phyloP scores from a whole-genome alignment of 1,140 invertebrate species.

The Chlorops oryzae region DNA sequence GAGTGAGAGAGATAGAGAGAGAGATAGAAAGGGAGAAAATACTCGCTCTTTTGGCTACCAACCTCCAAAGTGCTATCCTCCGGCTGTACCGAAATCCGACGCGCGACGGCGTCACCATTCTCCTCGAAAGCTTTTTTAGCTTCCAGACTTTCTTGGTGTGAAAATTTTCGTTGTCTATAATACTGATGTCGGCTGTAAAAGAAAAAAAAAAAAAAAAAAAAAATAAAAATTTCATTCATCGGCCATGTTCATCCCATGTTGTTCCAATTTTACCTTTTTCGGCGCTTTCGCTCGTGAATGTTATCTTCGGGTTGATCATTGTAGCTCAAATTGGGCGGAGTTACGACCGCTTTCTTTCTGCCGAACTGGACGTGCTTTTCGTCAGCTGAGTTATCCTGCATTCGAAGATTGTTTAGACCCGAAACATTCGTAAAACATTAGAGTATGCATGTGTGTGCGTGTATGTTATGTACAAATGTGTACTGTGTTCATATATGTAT shows the following conservation, averaged over 20 bases:
- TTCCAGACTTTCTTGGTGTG: constrained; percentile 59
- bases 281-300: constrained; percentile 45
- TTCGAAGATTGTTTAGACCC: neutral
- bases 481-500: too few species aligned
- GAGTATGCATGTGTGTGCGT: too few species aligned
- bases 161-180: constrained; percentile 65
- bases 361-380: constrained; percentile 46
- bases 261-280: constrained; percentile 35
- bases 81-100: constrained; percentile 60
- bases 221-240: neutral
- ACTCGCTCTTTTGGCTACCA: too few species aligned
- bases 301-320: constrained; percentile 45
- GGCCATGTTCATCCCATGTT: neutral
- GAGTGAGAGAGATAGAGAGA: too few species aligned
- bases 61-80: constrained; percentile 67
- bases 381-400: constrained; percentile 38
- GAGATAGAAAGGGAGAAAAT: too few species aligned
- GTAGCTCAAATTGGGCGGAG: constrained; percentile 36
- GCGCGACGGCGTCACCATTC: constrained; percentile 45
- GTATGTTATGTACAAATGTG: too few species aligned
- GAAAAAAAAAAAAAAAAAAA: constrained; percentile 15
- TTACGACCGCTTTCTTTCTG: constrained; percentile 37
- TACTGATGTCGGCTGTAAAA: constrained; percentile 54
- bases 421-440: neutral
- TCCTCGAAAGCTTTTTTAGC: constrained; percentile 41